Evolutionary conservation across 1,140 invertebrate species (phyloP), one percentile per base, ranked within the genome.

Genomic region (Drosophila obscura): DNA sequence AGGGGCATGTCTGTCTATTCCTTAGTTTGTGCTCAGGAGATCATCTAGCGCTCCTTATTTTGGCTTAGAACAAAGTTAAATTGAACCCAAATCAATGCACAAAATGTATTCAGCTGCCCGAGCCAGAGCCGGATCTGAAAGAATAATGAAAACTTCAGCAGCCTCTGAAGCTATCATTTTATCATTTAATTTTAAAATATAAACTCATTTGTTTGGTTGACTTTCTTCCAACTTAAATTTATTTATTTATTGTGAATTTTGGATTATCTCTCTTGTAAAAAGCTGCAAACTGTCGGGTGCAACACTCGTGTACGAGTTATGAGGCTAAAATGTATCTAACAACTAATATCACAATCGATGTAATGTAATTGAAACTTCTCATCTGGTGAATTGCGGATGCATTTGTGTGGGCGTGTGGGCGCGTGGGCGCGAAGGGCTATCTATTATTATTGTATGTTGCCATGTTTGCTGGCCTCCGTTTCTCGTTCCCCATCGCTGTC

Each of bases 291-390:
- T 64, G 50, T 45, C 19, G 28, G 28, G 75, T 84, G 80, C 72
- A 77, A 84, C 65, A 41, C 46, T 71, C 41, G 60, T 59, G 58
- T 59, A 76, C 72, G 82, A 87, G 66, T 74, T 73, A 76, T 75
- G 82, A 87, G 66, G 78, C 78, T 85, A 85, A 85, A 66, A 82
- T 79, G 69, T 90, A 82, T 82, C 89, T 90, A 90, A 91, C 66
- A 89, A 77, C 89, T 91, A 91, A 91, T 91, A 91, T 91, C 89
- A 91, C 89, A 91, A 91, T 89, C 81, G 73, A 80, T 75, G 71
- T 84, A 72, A 90, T 89, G 69, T 87, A 76, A 90, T 80, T 90
- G 68, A 77, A 84, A 64, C 64, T 73, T 63, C 48, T 74, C 28
- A 41, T 51, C 13, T 74, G 69, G 66, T 77, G 53, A 68, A 53